Evolutionary conservation across 2,888 invertebrate genomes (phyloP).

Genomic region (Celastrina argiolus): DNA sequence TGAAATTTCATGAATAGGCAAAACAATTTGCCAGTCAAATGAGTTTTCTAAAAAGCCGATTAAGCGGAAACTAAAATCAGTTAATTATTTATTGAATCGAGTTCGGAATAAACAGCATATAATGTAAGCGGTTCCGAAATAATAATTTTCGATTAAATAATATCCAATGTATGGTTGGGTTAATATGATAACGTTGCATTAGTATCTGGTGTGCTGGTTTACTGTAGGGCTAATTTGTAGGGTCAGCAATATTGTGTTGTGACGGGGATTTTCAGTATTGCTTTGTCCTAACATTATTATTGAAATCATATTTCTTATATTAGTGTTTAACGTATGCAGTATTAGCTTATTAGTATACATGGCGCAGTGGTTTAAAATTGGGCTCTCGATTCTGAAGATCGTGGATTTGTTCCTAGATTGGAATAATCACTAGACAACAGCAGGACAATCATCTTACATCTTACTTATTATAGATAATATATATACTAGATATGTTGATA

Average conservation of each 20-base stretch:
- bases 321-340: too few relatives aligned
- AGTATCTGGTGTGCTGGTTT: slow-evolving; percentile 16
- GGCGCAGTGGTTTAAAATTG: too few relatives aligned
- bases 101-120: slow-evolving; percentile 44
- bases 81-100: slow-evolving; percentile 65
- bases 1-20: slow-evolving; percentile 52
- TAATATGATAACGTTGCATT: slow-evolving; percentile 32
- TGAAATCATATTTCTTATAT: neutral
- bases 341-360: too few relatives aligned
- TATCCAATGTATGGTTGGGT: slow-evolving; percentile 30
- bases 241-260: slow-evolving; percentile 7
- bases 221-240: slow-evolving; percentile 15
- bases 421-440: too few relatives aligned
- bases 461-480: too few relatives aligned
- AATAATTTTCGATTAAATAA: slow-evolving; percentile 37
- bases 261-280: neutral
- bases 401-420: too few relatives aligned
- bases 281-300: neutral
- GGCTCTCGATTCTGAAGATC: too few relatives aligned
- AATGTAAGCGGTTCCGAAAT: slow-evolving; percentile 35
- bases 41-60: slow-evolving; percentile 76
- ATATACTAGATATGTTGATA: too few relatives aligned
- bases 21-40: slow-evolving; percentile 73
- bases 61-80: slow-evolving; percentile 73
- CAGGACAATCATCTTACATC: too few relatives aligned